A percentile compares a stretch with the other conserved stretches of the same genome.
Evolutionary conservation across 2,888 invertebrate genomes (phyloP).

Genomic region (Hirtodrosophila cameraria): DNA sequence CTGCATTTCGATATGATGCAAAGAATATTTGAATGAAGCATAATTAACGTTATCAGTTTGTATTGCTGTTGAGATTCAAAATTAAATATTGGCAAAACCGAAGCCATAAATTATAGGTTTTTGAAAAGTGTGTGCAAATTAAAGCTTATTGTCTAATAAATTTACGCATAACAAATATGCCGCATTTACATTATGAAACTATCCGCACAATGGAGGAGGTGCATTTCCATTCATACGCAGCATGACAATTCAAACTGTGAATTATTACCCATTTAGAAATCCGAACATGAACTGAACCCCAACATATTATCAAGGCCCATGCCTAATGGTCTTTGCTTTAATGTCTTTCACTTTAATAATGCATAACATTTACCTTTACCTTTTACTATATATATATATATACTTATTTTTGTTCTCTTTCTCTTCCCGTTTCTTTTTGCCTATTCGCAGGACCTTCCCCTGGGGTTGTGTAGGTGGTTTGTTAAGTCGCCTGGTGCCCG

Average conservation of each 20-base stretch:
- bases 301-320: constrained; percentile 13
- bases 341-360: constrained; percentile 75
- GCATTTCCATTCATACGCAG: constrained; percentile 18
- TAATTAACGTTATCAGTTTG: too few relatives aligned
- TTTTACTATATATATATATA: constrained; percentile 2
- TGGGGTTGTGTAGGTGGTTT: constrained; percentile 89
- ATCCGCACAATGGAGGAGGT: constrained; percentile 1
- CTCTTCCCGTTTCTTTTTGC: constrained; percentile 13
- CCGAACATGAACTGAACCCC: constrained; percentile 5
- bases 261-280: constrained; percentile 47
- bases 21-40: too few relatives aligned
- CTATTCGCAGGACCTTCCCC: constrained; percentile 88
- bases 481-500: constrained; percentile 88
- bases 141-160: too few relatives aligned
- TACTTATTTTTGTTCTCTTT: constrained; percentile 13
- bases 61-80: too few relatives aligned
- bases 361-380: constrained; percentile 62
- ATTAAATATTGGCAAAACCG: too few relatives aligned
- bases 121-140: not conserved
- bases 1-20: too few relatives aligned
- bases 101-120: too few relatives aligned
- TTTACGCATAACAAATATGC: constrained; percentile 1
- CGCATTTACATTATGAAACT: constrained; percentile 6
- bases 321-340: constrained; percentile 72
- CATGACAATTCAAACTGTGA: constrained; percentile 49